Evolutionary conservation across 2,888 invertebrate genomes (phyloP).

Genomic region (Gisinianus flammeolus): DNA sequence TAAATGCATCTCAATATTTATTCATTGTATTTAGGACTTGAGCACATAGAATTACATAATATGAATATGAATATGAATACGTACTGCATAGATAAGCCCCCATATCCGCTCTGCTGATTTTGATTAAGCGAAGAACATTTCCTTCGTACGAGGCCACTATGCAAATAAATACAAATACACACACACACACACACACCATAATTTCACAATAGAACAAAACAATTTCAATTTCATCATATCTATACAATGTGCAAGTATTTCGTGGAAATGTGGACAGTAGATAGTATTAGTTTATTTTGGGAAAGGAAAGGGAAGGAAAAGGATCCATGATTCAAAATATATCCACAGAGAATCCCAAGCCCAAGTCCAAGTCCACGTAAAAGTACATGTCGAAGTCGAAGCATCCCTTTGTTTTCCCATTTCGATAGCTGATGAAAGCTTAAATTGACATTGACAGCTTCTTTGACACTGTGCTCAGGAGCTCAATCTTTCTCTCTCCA

Average conservation of each 20-base stretch:
- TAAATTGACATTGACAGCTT: conserved; percentile 37
- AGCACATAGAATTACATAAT: too few relatives aligned
- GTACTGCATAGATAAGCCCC: conserved; percentile 70
- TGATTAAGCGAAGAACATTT: conserved; percentile 75
- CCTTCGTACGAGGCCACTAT: conserved; percentile 72
- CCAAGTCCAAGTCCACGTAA: neutral
- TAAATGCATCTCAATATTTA: neutral
- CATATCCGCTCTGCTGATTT: conserved; percentile 87
- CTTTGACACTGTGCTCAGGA: conserved; percentile 23
- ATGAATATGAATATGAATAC: too few relatives aligned
- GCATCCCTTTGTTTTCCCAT: conserved; percentile 22
- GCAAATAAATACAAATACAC: conserved; percentile 60
- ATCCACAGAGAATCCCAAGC: neutral
- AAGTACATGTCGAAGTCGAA: conserved; percentile 12
- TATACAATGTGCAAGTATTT: too few relatives aligned
- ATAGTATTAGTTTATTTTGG: neutral
- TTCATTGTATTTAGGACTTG: too few relatives aligned
- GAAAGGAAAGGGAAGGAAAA: neutral
- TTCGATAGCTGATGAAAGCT: conserved; percentile 35
- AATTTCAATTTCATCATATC: too few relatives aligned
- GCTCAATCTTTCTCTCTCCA: conserved; percentile 23
- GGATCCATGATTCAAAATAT: too few relatives aligned
- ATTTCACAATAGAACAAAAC: too few relatives aligned
- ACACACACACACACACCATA: neutral
- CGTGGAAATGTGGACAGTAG: neutral